Evolutionary conservation across 2,113 vertebrate species (phyloP).

Genomic region (Tragulus kanchil): DNA sequence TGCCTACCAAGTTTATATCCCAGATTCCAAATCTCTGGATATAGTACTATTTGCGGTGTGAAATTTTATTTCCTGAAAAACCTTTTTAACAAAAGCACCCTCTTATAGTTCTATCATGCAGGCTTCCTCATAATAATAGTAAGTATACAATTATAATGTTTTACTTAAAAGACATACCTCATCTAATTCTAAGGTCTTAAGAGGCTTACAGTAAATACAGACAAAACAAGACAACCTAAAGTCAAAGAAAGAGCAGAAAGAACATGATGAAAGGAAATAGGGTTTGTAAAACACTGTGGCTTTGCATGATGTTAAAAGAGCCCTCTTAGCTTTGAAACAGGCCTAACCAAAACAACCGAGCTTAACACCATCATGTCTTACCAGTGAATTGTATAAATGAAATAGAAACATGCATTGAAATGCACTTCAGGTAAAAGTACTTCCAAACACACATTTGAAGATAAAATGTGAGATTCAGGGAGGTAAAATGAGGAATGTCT

Average conservation of each 20-base stretch:
- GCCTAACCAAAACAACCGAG: neutral
- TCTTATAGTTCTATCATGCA: neutral
- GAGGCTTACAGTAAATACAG: neutral
- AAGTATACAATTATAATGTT: neutral
- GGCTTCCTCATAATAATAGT: neutral
- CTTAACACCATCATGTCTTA: conserved; percentile 3
- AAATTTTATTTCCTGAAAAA: conserved; percentile 16
- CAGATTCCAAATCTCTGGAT: neutral
- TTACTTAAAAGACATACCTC: neutral
- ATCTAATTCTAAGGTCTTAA: conserved; percentile 16
- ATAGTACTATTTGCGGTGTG: neutral
- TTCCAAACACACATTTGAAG: neutral
- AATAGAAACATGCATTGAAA: neutral
- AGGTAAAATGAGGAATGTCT: neutral
- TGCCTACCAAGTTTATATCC: neutral
- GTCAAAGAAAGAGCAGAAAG: conserved; percentile 9
- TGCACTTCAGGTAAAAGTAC: neutral
- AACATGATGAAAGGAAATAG: neutral
- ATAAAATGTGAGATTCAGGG: conserved; percentile 1
- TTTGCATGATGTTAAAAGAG: neutral
- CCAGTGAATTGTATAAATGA: neutral
- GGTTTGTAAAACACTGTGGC: neutral
- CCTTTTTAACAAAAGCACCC: neutral
- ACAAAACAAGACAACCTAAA: conserved; percentile 19
- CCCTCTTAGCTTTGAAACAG: neutral